phyloP scores from a whole-genome alignment of 53 echinoderm and acorn worm species.

The Temnopleurus reevesii region DNA sequence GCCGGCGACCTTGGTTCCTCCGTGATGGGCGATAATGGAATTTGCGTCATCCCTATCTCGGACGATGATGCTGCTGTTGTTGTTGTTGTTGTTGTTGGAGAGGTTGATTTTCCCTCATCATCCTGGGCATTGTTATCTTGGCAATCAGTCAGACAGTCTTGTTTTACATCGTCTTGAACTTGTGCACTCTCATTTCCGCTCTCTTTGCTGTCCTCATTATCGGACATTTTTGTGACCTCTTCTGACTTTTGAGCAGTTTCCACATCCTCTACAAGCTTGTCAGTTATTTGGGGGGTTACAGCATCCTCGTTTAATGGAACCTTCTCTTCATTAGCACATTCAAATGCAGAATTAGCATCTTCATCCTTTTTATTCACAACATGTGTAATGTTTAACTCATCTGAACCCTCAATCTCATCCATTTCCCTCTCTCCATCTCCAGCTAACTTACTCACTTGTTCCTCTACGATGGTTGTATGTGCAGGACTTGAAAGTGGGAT shows the following conservation, averaged over 20 bases:
- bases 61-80: not conserved
- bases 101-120: not conserved
- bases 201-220: not conserved
- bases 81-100: slow-evolving; percentile 43
- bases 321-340: not conserved
- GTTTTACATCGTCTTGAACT: slow-evolving; percentile 8
- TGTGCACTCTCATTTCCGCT: not conserved
- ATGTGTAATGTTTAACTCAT: not conserved
- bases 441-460: not conserved
- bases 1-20: slow-evolving; percentile 54
- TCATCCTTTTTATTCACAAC: not conserved
- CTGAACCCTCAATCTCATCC: not conserved
- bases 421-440: not conserved
- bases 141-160: slow-evolving; percentile 5
- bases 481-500: not conserved
- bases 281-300: not conserved
- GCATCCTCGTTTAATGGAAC: not conserved
- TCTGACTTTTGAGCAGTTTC: not conserved
- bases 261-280: not conserved
- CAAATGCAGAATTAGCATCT: not conserved
- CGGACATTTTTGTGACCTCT: not conserved
- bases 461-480: not conserved
- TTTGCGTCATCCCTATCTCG: slow-evolving; percentile 13
- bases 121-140: not conserved
- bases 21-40: slow-evolving; percentile 54